Percentiles rank a stretch among this genome's conserved stretches.
Conservation (phyloP, 1,140 invertebrate species). For the Solenopsis fugax region DNA sequence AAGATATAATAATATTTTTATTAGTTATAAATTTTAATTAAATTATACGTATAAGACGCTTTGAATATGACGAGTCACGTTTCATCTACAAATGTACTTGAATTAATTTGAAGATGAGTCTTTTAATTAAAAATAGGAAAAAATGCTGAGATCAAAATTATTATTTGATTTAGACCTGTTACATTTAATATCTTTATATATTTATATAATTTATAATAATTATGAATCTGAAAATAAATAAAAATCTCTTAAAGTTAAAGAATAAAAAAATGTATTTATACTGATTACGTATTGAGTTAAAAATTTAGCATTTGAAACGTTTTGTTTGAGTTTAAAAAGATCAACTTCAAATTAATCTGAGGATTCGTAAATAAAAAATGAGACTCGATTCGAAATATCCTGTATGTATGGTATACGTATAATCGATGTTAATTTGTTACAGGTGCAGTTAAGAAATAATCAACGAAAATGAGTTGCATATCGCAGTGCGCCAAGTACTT, state of each 20-base stretch:
- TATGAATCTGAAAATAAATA: background rate
- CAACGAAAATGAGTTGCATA: slow-evolving; percentile 85
- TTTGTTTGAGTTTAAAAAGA: background rate
- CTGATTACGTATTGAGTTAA: too few relatives aligned
- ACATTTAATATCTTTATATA: background rate
- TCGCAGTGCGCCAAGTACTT: slow-evolving; percentile 91
- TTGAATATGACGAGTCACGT: background rate
- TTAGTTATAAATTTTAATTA: slow-evolving; percentile 16
- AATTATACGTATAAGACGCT: background rate
- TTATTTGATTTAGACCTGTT: background rate
- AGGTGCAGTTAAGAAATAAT: slow-evolving; percentile 70
- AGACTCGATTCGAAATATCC: background rate
- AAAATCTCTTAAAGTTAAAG: background rate
- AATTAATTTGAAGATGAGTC: background rate
- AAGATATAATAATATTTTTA: background rate
- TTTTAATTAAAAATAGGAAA: background rate
- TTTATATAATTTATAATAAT: background rate
- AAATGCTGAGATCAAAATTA: background rate
- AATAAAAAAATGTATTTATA: too few relatives aligned
- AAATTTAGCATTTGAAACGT: background rate
- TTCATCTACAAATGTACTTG: background rate
- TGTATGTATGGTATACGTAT: too few relatives aligned
- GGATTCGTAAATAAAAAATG: background rate
- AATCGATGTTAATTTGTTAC: slow-evolving; percentile 71
- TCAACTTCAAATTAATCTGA: background rate